A percentile compares a stretch with the other conserved stretches of the same genome.
Evolutionary conservation across 2,113 vertebrate genomes (phyloP).

Genomic region (Glaucomys volans): DNA sequence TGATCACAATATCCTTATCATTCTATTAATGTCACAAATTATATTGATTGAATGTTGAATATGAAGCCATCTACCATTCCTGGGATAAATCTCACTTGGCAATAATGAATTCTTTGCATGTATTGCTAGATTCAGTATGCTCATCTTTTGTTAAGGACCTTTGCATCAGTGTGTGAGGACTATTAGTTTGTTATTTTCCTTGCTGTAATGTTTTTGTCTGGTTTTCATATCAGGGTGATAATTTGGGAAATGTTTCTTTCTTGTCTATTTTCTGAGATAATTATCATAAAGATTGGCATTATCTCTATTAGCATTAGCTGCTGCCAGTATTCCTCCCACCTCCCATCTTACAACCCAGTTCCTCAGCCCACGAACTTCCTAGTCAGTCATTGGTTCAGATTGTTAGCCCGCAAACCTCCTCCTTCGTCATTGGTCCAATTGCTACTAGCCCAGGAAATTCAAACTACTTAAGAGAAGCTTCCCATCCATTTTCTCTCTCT

Average conservation of each 20-base stretch:
- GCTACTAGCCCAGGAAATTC: too few relatives aligned
- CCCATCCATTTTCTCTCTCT: too few relatives aligned
- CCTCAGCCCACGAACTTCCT: too few relatives aligned
- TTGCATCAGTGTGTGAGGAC: background rate
- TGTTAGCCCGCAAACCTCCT: too few relatives aligned
- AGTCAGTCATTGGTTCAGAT: too few relatives aligned
- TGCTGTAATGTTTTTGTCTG: background rate
- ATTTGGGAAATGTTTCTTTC: background rate
- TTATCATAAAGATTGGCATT: background rate
- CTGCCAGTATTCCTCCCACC: too few relatives aligned
- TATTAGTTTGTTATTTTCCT: background rate
- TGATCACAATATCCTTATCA: background rate
- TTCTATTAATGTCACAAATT: constrained; percentile 35
- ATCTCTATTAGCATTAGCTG: too few relatives aligned
- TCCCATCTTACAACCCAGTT: too few relatives aligned
- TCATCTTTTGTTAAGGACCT: background rate
- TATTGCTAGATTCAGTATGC: background rate
- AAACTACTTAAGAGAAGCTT: too few relatives aligned
- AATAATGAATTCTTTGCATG: background rate
- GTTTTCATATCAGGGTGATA: background rate
- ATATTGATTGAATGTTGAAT: background rate
- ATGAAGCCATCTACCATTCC: constrained; percentile 4
- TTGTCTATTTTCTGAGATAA: background rate
- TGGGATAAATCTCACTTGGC: background rate
- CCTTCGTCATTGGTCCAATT: too few relatives aligned